phyloP scores from a whole-genome alignment of 1,140 invertebrate genomes.

The Agrypnia vestita region DNA sequence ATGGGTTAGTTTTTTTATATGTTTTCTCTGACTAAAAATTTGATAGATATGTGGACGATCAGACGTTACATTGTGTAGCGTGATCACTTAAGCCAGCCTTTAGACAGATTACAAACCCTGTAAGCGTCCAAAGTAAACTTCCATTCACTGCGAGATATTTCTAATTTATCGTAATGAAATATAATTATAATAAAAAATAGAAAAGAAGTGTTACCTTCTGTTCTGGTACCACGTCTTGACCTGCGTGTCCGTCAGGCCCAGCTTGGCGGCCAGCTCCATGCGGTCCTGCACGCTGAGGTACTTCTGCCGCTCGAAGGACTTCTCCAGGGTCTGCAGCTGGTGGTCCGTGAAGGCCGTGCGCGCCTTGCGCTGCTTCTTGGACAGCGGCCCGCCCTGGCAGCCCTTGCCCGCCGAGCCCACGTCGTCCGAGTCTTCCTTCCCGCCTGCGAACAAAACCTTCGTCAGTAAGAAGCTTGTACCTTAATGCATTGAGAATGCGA shows the following conservation, averaged over 20 bases:
- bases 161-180: too few relatives aligned
- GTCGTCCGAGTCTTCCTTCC: conserved; percentile 59
- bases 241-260: conserved; percentile 97
- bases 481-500: too few relatives aligned
- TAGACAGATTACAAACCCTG: too few relatives aligned
- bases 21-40: too few relatives aligned
- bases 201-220: conserved; percentile 82
- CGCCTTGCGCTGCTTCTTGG: conserved; percentile 97
- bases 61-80: too few relatives aligned
- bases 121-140: too few relatives aligned
- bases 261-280: conserved; percentile 97
- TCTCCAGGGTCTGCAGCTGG: conserved; percentile 96
- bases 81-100: too few relatives aligned
- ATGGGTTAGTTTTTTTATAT: too few relatives aligned
- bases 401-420: conserved; percentile 57
- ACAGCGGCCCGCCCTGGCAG: conserved; percentile 65
- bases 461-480: too few relatives aligned
- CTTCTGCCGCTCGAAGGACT: conserved; percentile 98
- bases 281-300: conserved; percentile 98
- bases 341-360: conserved; percentile 99
- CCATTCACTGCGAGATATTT: too few relatives aligned
- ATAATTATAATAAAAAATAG: too few relatives aligned
- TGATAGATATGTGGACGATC: too few relatives aligned
- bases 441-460: conserved; percentile 30
- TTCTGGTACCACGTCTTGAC: conserved; percentile 99